phyloP scores from a whole-genome alignment of 2,888 invertebrate species.

The Litoditis marina region DNA sequence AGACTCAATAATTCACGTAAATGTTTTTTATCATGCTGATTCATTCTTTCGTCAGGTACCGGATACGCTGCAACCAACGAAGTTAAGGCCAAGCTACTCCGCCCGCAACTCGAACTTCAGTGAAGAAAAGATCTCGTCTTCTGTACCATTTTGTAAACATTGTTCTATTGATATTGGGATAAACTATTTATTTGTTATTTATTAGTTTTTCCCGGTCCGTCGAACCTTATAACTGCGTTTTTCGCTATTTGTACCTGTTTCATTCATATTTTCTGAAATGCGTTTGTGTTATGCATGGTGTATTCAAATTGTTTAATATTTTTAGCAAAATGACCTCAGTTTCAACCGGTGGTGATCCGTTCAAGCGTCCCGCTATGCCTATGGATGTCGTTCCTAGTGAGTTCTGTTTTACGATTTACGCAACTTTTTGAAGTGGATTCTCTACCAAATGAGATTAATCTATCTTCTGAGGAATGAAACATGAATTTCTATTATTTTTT shows the following conservation, averaged over 20 bases:
- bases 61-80: constrained; percentile 57
- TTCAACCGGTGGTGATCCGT: constrained; percentile 4
- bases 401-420: constrained; percentile 10
- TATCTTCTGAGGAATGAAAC: too few relatives aligned
- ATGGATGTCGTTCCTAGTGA: constrained; percentile 15
- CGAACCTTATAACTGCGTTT: neutral
- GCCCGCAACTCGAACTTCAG: constrained; percentile 53
- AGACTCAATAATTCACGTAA: too few relatives aligned
- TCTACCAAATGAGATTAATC: too few relatives aligned
- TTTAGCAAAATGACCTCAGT: constrained; percentile 13
- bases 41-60: constrained; percentile 21
- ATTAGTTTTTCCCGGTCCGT: neutral
- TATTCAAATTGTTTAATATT: neutral
- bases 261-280: neutral
- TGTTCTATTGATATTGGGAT: constrained; percentile 3
- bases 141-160: neutral
- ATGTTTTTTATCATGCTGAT: too few relatives aligned
- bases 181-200: constrained; percentile 4
- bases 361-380: constrained; percentile 21
- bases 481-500: too few relatives aligned
- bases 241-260: neutral
- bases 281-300: neutral
- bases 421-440: too few relatives aligned
- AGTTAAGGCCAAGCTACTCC: constrained; percentile 53
- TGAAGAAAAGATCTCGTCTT: constrained; percentile 14